These are phyloP conservation scores for Xiphophorus maculatus DNA, from an alignment of 2,113 vertebrate genomes.

Conservation along the genomic window DNA sequence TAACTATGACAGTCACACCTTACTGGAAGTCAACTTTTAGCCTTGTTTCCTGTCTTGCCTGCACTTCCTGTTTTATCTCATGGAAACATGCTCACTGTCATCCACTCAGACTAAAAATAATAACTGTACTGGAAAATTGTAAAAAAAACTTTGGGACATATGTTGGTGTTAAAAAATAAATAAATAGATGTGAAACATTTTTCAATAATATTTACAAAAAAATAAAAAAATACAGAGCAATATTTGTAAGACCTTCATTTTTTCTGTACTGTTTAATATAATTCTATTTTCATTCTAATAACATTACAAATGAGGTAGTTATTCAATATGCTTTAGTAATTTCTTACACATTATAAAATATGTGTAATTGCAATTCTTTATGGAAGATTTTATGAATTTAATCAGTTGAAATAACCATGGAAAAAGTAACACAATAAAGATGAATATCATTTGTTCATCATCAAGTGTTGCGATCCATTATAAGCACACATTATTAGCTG, in stretches of 20 bases:
- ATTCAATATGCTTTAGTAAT: background rate
- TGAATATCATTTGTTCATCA: background rate
- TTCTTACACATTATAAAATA: too few relatives aligned
- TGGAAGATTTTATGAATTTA: too few relatives aligned
- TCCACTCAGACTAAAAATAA: background rate
- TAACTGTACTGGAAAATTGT: background rate
- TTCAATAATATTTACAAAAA: background rate
- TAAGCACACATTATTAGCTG: too few relatives aligned
- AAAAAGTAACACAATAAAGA: background rate
- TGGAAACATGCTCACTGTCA: constrained; percentile 29
- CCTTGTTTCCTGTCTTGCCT: constrained; percentile 38
- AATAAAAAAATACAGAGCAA: background rate
- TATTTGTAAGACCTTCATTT: background rate
- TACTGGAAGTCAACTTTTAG: constrained; percentile 12
- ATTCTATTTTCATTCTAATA: background rate
- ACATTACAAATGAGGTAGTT: background rate
- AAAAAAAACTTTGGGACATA: background rate
- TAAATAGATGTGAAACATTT: background rate
- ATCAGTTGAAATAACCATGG: too few relatives aligned
- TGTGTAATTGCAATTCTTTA: background rate
- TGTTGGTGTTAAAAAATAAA: background rate
- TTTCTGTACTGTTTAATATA: background rate
- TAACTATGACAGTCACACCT: constrained; percentile 11
- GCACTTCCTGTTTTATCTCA: constrained; percentile 44
- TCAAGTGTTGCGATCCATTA: too few relatives aligned